A percentile compares a stretch with the other conserved stretches of the same genome.
Conservation (phyloP, 2,888 invertebrate species). For the Ctena decussata region DNA sequence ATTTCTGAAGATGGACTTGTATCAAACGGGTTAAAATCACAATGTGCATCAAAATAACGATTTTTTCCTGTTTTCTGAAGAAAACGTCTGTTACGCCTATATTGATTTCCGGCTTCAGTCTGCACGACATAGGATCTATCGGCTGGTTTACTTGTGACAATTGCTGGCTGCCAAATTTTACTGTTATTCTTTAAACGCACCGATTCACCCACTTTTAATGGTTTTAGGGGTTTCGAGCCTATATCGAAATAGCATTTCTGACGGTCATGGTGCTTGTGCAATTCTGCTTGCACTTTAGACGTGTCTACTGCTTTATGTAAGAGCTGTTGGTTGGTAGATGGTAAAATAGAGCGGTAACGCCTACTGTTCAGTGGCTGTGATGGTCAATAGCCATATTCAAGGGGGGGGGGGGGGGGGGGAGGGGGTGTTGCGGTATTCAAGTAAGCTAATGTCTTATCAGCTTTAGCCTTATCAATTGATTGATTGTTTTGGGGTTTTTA, state of each 20-base stretch:
- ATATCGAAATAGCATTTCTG: conserved; percentile 16
- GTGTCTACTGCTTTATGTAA: not conserved
- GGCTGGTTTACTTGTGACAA: conserved; percentile 8
- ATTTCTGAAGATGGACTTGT: not conserved
- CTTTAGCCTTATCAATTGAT: conserved; percentile 45
- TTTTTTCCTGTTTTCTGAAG: conserved; percentile 8
- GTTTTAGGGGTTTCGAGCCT: not conserved
- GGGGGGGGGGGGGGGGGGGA: too few species aligned
- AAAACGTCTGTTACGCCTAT: conserved; percentile 13
- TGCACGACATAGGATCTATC: conserved; percentile 20
- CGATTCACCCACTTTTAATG: not conserved
- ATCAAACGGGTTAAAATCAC: not conserved
- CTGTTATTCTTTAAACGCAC: conserved; percentile 2
- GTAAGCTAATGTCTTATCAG: conserved; percentile 8
- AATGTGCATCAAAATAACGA: not conserved
- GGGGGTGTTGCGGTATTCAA: conserved; percentile 41
- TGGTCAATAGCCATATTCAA: conserved; percentile 42
- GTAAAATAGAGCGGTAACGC: conserved; percentile 38
- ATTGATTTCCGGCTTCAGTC: not conserved
- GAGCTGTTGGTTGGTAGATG: not conserved
- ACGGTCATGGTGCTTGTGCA: not conserved
- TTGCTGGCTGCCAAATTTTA: conserved; percentile 23
- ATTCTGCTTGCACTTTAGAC: not conserved
- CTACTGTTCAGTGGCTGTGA: conserved; percentile 47
- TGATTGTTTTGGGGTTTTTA: conserved; percentile 56